phyloP scores from a whole-genome alignment of 2,888 invertebrate genomes.

The Drosophila kanekoi region DNA sequence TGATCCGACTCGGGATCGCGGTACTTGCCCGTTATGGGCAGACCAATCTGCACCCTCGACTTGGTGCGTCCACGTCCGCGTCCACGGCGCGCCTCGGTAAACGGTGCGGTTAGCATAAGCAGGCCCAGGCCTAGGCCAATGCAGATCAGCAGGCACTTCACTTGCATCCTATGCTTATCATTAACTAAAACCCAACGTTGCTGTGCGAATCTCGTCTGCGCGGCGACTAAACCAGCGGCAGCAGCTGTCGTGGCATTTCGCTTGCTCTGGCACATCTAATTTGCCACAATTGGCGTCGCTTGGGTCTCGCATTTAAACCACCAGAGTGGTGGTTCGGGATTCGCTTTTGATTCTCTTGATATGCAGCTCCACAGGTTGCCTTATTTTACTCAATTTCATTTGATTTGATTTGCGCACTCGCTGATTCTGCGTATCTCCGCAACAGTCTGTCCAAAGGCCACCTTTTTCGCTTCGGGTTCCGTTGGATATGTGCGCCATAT shows the following conservation, averaged over 20 bases:
- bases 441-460: conserved; percentile 49
- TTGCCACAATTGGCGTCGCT: conserved; percentile 74
- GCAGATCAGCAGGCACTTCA: conserved; percentile 74
- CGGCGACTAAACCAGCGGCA: conserved; percentile 65
- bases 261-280: conserved; percentile 60
- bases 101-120: conserved; percentile 83
- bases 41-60: conserved; percentile 93
- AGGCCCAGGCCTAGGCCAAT: conserved; percentile 83
- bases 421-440: conserved; percentile 28
- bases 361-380: conserved; percentile 53
- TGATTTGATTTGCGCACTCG: conserved; percentile 66
- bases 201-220: conserved; percentile 73
- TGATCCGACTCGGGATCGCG: conserved; percentile 95
- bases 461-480: conserved; percentile 59
- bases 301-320: conserved; percentile 48
- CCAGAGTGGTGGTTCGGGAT: conserved; percentile 12
- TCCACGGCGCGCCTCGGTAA: conserved; percentile 88
- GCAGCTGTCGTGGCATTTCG: conserved; percentile 36
- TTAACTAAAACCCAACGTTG: conserved; percentile 43
- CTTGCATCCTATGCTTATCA: conserved; percentile 72
- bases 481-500: conserved; percentile 43
- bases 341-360: conserved; percentile 30
- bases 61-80: conserved; percentile 90
- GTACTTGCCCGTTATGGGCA: conserved; percentile 95
- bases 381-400: conserved; percentile 72